Conservation (phyloP, 2,888 invertebrate genomes). For the Acanthacorydalis orientalis region DNA sequence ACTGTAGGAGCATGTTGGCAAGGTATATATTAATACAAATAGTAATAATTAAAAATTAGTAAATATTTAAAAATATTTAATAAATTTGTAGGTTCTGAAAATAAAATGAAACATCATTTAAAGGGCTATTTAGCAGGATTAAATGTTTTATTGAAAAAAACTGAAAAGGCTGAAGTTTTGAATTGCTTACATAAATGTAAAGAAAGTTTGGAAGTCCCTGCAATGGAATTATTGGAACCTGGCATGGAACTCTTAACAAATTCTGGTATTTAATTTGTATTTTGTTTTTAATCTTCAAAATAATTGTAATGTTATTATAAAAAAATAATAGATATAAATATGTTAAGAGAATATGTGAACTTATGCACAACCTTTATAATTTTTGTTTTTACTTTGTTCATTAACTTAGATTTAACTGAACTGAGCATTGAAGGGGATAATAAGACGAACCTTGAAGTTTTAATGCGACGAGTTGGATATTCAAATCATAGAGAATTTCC, state of each 20-base stretch:
- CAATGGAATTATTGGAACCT: conserved; percentile 55
- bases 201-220: conserved; percentile 62
- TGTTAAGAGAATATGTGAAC: too few relatives aligned
- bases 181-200: conserved; percentile 67
- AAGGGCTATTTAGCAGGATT: conserved; percentile 79
- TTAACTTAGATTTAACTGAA: conserved; percentile 59
- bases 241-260: conserved; percentile 63
- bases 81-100: conserved; percentile 51
- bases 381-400: conserved; percentile 8
- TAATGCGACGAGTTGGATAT: conserved; percentile 78
- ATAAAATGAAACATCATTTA: conserved; percentile 79
- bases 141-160: conserved; percentile 57
- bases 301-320: not conserved
- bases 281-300: not conserved
- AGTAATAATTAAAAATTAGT: not conserved
- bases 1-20: conserved; percentile 98
- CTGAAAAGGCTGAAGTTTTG: conserved; percentile 56
- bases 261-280: conserved; percentile 23
- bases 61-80: not conserved
- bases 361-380: not conserved
- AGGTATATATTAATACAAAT: conserved; percentile 31
- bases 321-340: not conserved
- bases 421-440: conserved; percentile 85
- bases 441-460: conserved; percentile 72
- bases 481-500: conserved; percentile 83